Conservation (phyloP, 2,888 invertebrate genomes). For the Sphaerophoria taeniata region DNA sequence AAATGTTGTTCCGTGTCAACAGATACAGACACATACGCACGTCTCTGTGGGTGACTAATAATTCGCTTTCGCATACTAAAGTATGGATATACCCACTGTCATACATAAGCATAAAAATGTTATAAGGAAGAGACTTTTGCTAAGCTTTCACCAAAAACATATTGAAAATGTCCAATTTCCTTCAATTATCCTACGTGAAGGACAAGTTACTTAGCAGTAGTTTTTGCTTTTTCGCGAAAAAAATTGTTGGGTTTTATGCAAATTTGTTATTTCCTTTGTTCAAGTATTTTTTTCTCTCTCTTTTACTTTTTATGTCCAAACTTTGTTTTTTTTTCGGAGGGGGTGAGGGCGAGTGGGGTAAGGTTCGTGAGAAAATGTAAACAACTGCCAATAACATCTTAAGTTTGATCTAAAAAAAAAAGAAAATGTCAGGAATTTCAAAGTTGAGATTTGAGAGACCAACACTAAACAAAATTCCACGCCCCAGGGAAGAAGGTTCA, state of each 20-base stretch:
- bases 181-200: conserved; percentile 36
- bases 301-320: background rate
- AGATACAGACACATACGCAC: background rate
- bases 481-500: background rate
- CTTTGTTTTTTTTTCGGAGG: conserved; percentile 3
- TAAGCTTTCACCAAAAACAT: conserved; percentile 2
- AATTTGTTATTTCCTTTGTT: conserved; percentile 45
- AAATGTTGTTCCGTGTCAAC: too few species aligned
- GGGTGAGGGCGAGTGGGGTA: background rate
- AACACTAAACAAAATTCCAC: conserved; percentile 2
- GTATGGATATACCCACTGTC: too few species aligned
- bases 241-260: conserved; percentile 63
- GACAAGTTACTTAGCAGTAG: conserved; percentile 52
- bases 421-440: too few species aligned
- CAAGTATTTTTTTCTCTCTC: conserved; percentile 12
- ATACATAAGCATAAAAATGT: too few species aligned
- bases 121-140: background rate
- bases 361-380: conserved; percentile 40
- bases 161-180: conserved; percentile 61
- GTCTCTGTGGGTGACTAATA: background rate
- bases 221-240: conserved; percentile 50
- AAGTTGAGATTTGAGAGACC: conserved; percentile 11
- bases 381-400: conserved; percentile 57
- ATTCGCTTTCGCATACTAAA: too few species aligned
- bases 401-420: conserved; percentile 27